phyloP scores from a whole-genome alignment of 35 echinoderm and acorn worm species.

The Strongylocentrotus purpuratus region DNA sequence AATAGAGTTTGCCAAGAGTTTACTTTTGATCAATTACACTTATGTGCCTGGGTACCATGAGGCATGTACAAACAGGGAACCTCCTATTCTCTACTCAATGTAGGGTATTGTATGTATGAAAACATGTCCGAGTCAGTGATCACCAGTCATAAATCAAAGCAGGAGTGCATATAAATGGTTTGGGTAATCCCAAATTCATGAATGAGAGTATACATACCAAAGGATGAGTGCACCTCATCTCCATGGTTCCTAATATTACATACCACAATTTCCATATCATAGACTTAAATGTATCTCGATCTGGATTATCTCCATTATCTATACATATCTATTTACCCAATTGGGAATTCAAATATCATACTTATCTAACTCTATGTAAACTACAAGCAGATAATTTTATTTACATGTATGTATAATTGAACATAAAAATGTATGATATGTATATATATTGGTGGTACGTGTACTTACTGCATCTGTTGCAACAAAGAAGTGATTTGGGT shows the following conservation, averaged over 20 bases:
- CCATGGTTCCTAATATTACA: background rate
- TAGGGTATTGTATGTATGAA: background rate
- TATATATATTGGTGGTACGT: background rate
- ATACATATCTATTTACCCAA: background rate
- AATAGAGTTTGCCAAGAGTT: background rate
- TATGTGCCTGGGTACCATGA: background rate
- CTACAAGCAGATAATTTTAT: background rate
- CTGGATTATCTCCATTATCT: background rate
- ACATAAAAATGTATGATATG: too few species aligned
- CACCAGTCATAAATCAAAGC: background rate
- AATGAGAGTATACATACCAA: background rate
- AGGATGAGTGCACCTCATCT: background rate
- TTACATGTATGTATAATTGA: too few species aligned
- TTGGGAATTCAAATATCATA: background rate
- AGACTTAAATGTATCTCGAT: too few species aligned
- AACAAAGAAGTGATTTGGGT: conserved; percentile 88
- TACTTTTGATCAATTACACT: background rate
- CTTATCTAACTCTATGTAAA: background rate
- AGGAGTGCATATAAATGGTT: too few species aligned
- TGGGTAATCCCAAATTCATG: background rate
- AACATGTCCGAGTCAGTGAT: background rate
- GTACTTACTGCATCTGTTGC: conserved; percentile 78
- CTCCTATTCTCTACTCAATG: background rate
- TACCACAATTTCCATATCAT: background rate
- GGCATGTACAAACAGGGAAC: background rate